These are phyloP conservation scores for Ophioninae sp. DNA, from an alignment of 2,888 invertebrate species.

Conservation along the genomic window DNA sequence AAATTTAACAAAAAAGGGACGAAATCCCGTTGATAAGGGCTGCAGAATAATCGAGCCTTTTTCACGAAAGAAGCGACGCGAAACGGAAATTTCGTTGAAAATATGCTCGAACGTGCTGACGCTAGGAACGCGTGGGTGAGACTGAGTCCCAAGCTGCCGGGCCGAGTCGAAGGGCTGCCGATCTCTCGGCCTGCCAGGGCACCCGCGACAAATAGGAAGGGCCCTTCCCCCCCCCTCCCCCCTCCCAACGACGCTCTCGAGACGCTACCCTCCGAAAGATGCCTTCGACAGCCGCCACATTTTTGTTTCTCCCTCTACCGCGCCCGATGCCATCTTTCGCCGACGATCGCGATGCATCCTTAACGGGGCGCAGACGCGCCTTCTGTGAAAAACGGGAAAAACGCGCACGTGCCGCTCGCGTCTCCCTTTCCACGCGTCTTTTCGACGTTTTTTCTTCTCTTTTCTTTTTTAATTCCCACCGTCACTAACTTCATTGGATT, in stretches of 20 bases:
- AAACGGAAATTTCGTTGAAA: background rate
- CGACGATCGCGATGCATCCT: conserved; percentile 35
- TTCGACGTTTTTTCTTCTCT: background rate
- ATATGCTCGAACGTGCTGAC: conserved; percentile 62
- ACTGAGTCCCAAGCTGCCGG: conserved; percentile 64
- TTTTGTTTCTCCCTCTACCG: conserved; percentile 2
- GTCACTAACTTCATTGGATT: background rate
- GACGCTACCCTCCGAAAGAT: conserved; percentile 37
- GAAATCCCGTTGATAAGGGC: no score
- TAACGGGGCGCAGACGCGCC: conserved; percentile 52
- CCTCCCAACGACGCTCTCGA: background rate
- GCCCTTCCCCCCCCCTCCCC: conserved; percentile 60
- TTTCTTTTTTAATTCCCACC: background rate
- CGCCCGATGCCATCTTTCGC: conserved; percentile 20
- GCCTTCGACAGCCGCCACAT: conserved; percentile 28
- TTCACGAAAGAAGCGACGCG: conserved; percentile 6
- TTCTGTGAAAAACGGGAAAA: conserved; percentile 28
- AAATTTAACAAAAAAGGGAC: no score
- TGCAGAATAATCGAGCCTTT: background rate
- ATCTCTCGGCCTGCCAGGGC: conserved; percentile 39
- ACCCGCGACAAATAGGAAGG: conserved; percentile 42
- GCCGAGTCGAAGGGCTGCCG: conserved; percentile 52
- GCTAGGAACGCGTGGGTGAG: conserved; percentile 71
- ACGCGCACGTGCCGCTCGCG: conserved; percentile 29
- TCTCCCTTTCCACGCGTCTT: conserved; percentile 11